Percentiles rank a stretch among this genome's conserved stretches.
phyloP scores from a whole-genome alignment of 2,113 vertebrate genomes.

The Oncorhynchus masou region DNA sequence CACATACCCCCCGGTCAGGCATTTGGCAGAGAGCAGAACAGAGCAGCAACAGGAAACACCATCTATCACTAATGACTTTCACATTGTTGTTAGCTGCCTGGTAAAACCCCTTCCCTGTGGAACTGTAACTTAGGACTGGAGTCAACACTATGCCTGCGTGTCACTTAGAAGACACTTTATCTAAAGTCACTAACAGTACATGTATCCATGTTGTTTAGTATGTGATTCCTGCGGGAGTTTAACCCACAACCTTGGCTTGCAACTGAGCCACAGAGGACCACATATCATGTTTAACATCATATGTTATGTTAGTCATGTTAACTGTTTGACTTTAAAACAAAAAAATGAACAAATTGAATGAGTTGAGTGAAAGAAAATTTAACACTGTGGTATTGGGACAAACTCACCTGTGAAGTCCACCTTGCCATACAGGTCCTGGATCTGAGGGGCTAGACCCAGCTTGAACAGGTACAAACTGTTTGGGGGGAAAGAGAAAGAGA shows the following conservation, averaged over 20 bases:
- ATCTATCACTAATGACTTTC: conserved; percentile 66
- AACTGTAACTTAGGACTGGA: neutral
- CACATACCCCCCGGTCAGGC: conserved; percentile 45
- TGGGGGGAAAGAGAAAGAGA: neutral
- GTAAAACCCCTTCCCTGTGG: conserved; percentile 4
- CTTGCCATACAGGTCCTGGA: conserved; percentile 97
- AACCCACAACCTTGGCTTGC: too few relatives aligned
- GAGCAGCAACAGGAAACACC: conserved; percentile 60
- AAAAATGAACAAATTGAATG: too few relatives aligned
- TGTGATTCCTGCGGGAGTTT: too few relatives aligned
- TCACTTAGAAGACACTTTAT: conserved; percentile 9
- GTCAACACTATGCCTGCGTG: neutral
- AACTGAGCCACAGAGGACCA: neutral
- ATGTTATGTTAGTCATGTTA: too few relatives aligned
- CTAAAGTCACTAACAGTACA: neutral
- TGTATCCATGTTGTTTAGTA: too few relatives aligned
- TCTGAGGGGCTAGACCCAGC: conserved; percentile 94
- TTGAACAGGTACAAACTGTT: conserved; percentile 95
- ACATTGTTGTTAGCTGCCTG: conserved; percentile 52
- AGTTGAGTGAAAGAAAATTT: too few relatives aligned
- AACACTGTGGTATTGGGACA: too few relatives aligned
- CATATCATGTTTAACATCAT: too few relatives aligned
- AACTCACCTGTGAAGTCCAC: conserved; percentile 95
- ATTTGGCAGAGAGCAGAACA: conserved; percentile 37
- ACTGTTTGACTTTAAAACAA: too few relatives aligned